Base-by-base conservation (phyloP, 2,113 vertebrate species). In the Myocastor coypus region DNA sequence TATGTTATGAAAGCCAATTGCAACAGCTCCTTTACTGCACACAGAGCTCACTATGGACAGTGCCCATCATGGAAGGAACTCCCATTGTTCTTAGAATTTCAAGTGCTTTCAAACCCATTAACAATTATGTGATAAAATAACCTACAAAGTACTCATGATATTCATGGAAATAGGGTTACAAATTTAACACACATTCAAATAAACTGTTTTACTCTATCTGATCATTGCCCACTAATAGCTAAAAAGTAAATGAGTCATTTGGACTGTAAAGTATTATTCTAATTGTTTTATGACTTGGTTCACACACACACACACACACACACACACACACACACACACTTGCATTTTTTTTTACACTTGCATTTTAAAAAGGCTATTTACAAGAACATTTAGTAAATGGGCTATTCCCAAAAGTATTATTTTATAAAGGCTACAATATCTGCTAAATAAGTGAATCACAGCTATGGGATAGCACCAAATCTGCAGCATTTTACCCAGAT, bases 201-300 rank as follows among this genome's bases (percentile, higher is more conserved):
- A 85, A 85, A 42, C 7, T 82, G 80, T 37, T 63, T 52, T 87
- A 85, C 63, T 71, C 32, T 46, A 91, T 37, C 40, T 63, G n/a
- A 61, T 30, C 77, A 91, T 22, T 87, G 10, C 82, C 52, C 59
- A 90, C 59, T 68, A 93, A 93, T 13, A 80, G 40, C 40, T 96
- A 19, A 91, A 96, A 95, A 95, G 28, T 78, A 94, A 93, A 46
- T 89, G 66, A 92, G 96, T 82, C 71, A 87, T 83, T 73, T 69
- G 78, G 59, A 87, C 19, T 73, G 30, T 68, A 83, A 83, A 89
- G 19, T 86, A 86, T 75, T 82, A 80, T 37, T 14, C 26, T 83
- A 19, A 34, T 71, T 92, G 30, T 83, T 92, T 87, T 63, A 81
- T 64, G 24, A 91, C 34, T 80, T 90, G 55, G 63, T 26, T 28